Percentiles rank a stretch among this genome's conserved stretches.
Evolutionary conservation across 2,113 vertebrate genomes (phyloP).

Genomic region (Festucalex cinctus): DNA sequence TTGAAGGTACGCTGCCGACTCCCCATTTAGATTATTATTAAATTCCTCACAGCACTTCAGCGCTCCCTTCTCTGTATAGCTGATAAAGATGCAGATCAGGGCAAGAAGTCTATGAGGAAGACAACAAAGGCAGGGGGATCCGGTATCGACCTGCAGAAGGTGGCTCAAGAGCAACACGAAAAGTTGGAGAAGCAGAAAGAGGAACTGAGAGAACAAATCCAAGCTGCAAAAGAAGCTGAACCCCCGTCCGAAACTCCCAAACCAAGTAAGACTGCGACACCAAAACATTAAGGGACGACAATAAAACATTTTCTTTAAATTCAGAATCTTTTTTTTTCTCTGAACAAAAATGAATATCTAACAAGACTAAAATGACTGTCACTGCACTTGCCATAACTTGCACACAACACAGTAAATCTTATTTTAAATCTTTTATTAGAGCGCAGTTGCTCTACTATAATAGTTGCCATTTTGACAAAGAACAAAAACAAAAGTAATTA

Average conservation of each 20-base stretch:
- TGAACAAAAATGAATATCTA: background rate
- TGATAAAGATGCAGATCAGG: constrained; percentile 50
- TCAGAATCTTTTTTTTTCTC: background rate
- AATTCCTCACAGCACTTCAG: background rate
- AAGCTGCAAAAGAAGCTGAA: constrained; percentile 40
- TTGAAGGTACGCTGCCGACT: constrained; percentile 72
- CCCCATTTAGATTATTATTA: background rate
- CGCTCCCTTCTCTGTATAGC: constrained; percentile 24
- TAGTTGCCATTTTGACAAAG: no score
- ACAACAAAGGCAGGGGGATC: constrained; percentile 62
- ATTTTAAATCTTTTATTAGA: background rate
- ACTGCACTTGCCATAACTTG: background rate
- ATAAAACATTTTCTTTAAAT: background rate
- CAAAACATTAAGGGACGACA: background rate
- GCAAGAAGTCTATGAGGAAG: constrained; percentile 65
- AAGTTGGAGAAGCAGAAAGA: constrained; percentile 55
- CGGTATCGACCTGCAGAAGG: constrained; percentile 53
- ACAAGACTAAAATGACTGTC: background rate
- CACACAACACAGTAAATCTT: background rate
- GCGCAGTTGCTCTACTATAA: no score
- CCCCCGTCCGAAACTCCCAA: background rate
- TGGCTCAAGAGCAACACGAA: constrained; percentile 59
- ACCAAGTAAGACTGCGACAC: constrained; percentile 5
- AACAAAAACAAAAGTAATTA: no score
- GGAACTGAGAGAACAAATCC: constrained; percentile 46